Conservation (phyloP, 2,113 vertebrate species). For the Bujurquina vittata region DNA sequence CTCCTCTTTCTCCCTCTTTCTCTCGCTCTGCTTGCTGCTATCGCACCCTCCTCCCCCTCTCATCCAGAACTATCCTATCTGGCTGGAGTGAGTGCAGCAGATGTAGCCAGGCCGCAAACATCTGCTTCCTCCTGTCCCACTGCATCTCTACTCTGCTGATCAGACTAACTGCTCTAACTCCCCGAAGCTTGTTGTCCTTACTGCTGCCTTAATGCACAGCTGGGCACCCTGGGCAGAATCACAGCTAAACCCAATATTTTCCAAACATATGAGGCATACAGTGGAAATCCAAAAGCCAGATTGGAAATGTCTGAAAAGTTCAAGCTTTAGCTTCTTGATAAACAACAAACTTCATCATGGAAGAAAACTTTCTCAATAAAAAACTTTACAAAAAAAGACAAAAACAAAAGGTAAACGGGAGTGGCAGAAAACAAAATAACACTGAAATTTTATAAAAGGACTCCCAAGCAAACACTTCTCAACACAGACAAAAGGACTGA, state of each 20-base stretch:
- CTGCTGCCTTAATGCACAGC: constrained; percentile 71
- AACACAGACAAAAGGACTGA: background rate
- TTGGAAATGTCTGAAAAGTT: constrained; percentile 31
- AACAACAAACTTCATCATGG: background rate
- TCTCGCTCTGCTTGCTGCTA: background rate
- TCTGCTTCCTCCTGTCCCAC: constrained; percentile 72
- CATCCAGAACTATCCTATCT: constrained; percentile 53
- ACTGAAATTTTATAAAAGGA: too few species aligned
- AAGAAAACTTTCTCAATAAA: background rate
- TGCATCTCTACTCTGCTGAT: constrained; percentile 68
- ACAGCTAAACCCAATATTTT: constrained; percentile 52
- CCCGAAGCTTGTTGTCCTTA: constrained; percentile 66
- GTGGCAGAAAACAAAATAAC: too few species aligned
- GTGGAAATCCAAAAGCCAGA: constrained; percentile 19
- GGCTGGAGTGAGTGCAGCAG: constrained; percentile 69
- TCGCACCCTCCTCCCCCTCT: background rate
- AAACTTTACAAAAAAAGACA: background rate
- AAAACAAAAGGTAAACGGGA: background rate
- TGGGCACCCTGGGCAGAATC: constrained; percentile 59
- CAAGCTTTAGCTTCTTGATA: constrained; percentile 2
- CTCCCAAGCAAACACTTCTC: background rate
- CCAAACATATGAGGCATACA: constrained; percentile 31
- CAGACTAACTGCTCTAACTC: constrained; percentile 71
- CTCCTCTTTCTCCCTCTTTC: background rate
- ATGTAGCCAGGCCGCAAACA: constrained; percentile 74